These are phyloP conservation scores for Baryphthengus martii DNA, from an alignment of 2,113 vertebrate species.

Conservation along the genomic window DNA sequence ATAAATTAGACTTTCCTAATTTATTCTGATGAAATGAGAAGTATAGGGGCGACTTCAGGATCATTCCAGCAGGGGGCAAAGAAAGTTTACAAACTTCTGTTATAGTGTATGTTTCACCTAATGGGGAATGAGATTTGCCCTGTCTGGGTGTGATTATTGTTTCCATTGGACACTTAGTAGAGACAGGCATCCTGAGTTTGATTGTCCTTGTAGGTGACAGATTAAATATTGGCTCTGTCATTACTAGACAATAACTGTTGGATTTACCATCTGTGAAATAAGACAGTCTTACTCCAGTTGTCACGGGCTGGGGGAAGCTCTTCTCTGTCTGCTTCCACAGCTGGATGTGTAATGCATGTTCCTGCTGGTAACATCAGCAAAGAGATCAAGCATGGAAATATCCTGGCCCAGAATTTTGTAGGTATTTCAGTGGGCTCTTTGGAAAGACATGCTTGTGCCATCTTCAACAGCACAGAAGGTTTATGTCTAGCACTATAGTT, in stretches of 20 bases:
- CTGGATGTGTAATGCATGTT: background rate
- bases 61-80: background rate
- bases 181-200: background rate
- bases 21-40: background rate
- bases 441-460: background rate
- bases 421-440: background rate
- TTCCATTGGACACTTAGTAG: accelerated
- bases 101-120: background rate
- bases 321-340: background rate
- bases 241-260: background rate
- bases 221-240: background rate
- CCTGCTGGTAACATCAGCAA: background rate
- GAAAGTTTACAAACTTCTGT: background rate
- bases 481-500: background rate
- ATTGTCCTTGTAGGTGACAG: background rate
- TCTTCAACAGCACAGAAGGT: background rate
- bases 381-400: background rate
- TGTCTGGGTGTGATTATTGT: background rate
- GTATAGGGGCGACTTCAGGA: background rate
- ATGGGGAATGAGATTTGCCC: background rate
- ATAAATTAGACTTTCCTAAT: background rate
- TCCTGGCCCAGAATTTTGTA: background rate
- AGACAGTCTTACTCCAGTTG: background rate
- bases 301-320: background rate
- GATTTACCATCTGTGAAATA: conserved; percentile 14